Base-by-base conservation (phyloP, 2,888 invertebrate species). In the Tinea trinotella region DNA sequence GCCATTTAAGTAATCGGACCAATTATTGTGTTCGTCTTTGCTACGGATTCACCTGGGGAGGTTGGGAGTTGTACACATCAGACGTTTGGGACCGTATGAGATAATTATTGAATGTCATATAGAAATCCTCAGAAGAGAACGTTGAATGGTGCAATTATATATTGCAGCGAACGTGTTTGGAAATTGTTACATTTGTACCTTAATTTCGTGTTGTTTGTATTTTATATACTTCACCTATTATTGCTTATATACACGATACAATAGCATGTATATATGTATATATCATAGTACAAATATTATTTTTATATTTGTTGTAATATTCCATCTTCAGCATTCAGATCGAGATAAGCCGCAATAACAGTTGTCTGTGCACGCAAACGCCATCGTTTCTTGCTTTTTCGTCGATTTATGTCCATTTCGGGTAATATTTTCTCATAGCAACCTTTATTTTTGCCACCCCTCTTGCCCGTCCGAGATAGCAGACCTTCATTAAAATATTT, bases 401-500 rank as follows among this genome's bases (percentile, higher is more conserved):
- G 58, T 57, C 60, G 64, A 64, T 63, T 62, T 63, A 59, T 62
- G 61, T 60, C 60, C 60, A 59, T 61, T 62, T 60, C 57, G 59
- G 56, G 56, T 46, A 53, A 60, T 58, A 58, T 57, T 59, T 59
- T 52, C 54, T 40, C 24, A 30, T 35, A 34, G 30, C 48, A 52
- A 56, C 35, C 56, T 52, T 59, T 55, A 52, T 49, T 55, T 57
- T 54, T 53, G 52, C 44, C 55, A 54, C 55, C 58, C 58, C 57
- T 55, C 19, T 50, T 9, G 24, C 24, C 48, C 24, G 50, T 13
- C 54, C 36, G 53, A 53, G 59, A 57, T 59, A 56, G 54, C 58
- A 59, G 59, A 59, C 61, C 58, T 63, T 65, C 61, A 62, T 64
- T 64, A 64, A 65, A 64, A 64, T 62, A 64, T 61, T 36, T 49